Conservation (phyloP, 2,113 vertebrate species). For the Damaliscus lunatus region DNA sequence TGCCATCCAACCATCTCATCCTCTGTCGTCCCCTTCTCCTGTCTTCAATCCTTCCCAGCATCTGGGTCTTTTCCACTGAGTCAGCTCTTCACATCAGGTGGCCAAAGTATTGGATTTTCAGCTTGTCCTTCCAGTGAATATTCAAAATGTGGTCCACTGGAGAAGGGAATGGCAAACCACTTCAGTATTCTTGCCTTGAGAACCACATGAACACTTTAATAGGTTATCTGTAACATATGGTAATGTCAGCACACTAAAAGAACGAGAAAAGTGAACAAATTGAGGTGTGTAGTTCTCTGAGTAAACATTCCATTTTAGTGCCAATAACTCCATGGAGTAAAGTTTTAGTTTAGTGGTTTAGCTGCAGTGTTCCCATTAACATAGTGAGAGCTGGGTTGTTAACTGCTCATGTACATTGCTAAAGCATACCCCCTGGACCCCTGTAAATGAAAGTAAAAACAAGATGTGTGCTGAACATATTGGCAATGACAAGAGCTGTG, state of each 20-base stretch:
- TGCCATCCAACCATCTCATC: background rate
- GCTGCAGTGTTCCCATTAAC: background rate
- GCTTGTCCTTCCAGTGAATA: background rate
- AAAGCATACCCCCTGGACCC: background rate
- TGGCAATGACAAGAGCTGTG: background rate
- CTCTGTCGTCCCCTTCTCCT: background rate
- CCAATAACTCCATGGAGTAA: background rate
- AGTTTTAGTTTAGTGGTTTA: background rate
- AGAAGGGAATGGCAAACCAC: background rate
- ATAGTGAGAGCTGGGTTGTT: background rate
- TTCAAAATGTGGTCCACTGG: background rate
- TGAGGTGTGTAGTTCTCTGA: background rate
- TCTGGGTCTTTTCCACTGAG: background rate
- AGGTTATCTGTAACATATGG: background rate
- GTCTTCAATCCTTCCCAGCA: background rate
- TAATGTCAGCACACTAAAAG: background rate
- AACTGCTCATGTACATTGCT: background rate
- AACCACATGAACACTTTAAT: background rate
- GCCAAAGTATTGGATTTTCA: background rate
- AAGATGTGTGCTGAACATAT: background rate
- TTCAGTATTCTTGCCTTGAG: background rate
- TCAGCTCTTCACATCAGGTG: background rate
- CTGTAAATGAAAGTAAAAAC: background rate
- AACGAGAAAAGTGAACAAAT: background rate
- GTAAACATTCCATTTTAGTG: background rate